Percentiles rank a stretch among this genome's conserved stretches.
These are phyloP conservation scores for Theretra japonica DNA, from an alignment of 2,888 invertebrate genomes.

Conservation along the genomic window DNA sequence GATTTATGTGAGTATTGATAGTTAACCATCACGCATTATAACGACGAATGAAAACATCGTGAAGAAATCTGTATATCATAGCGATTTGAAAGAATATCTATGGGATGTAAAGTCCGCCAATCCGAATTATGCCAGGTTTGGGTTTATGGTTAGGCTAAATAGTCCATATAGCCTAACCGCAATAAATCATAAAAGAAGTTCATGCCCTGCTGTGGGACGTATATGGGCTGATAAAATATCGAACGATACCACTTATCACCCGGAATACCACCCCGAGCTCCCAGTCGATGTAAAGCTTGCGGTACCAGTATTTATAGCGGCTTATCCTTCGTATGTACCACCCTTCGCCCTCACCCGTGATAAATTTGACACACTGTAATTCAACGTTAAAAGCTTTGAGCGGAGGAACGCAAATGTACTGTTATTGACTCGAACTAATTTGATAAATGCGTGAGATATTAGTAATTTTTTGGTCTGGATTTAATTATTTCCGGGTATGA, in stretches of 20 bases:
- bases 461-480: background rate
- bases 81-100: too few relatives aligned
- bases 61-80: too few relatives aligned
- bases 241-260: background rate
- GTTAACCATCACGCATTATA: too few relatives aligned
- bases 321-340: conserved; percentile 27
- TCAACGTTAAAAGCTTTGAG: conserved; percentile 16
- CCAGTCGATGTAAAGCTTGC: conserved; percentile 60
- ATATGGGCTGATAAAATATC: background rate
- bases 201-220: too few relatives aligned
- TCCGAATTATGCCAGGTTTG: too few relatives aligned
- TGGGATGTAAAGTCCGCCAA: too few relatives aligned
- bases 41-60: too few relatives aligned
- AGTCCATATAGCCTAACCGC: too few relatives aligned
- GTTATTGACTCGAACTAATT: conserved; percentile 12
- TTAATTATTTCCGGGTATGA: background rate
- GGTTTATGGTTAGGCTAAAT: too few relatives aligned
- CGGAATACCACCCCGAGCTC: conserved; percentile 39
- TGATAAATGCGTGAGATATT: background rate
- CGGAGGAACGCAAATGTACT: background rate
- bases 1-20: too few relatives aligned
- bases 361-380: conserved; percentile 45
- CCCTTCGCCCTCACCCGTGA: conserved; percentile 36
- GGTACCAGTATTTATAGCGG: conserved; percentile 74
- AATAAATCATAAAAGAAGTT: too few relatives aligned